Percentiles rank a stretch among this genome's conserved stretches.
Evolutionary conservation across 2,113 vertebrate species (phyloP).

Genomic region (Xenopus laevis): DNA sequence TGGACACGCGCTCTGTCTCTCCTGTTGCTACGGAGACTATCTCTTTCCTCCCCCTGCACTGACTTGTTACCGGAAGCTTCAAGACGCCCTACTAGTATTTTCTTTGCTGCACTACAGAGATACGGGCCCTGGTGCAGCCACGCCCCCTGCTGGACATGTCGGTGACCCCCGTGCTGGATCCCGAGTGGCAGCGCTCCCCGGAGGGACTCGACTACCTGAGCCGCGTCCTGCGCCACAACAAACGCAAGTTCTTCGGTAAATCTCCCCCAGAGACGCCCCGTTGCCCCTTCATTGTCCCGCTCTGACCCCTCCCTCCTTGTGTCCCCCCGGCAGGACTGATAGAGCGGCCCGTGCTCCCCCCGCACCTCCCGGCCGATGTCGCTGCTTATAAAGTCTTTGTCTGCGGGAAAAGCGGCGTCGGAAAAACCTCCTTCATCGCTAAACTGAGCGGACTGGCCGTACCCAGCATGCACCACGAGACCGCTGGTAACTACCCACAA

Average conservation of each 20-base stretch:
- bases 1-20: too few species aligned
- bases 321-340: slow-evolving; percentile 68
- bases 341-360: slow-evolving; percentile 77
- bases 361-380: slow-evolving; percentile 65
- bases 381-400: slow-evolving; percentile 87
- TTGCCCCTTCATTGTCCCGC: too few species aligned
- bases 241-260: slow-evolving; percentile 76
- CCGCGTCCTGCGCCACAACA: slow-evolving; percentile 73
- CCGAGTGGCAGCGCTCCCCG: slow-evolving; percentile 74
- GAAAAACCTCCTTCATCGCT: slow-evolving; percentile 82
- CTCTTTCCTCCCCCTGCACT: too few species aligned
- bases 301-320: too few species aligned
- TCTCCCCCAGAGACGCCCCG: too few species aligned
- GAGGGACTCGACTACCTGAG: slow-evolving; percentile 73
- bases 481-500: slow-evolving; percentile 84
- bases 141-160: too few species aligned
- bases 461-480: slow-evolving; percentile 78
- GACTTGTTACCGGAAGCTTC: too few species aligned
- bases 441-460: slow-evolving; percentile 71
- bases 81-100: too few species aligned
- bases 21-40: too few species aligned
- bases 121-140: too few species aligned
- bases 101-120: too few species aligned
- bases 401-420: slow-evolving; percentile 82
- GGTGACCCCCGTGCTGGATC: slow-evolving; percentile 66